Evolutionary conservation across 2,797 vertebrate species (phyloP).

Genomic region (Leucoraja ocellata): DNA sequence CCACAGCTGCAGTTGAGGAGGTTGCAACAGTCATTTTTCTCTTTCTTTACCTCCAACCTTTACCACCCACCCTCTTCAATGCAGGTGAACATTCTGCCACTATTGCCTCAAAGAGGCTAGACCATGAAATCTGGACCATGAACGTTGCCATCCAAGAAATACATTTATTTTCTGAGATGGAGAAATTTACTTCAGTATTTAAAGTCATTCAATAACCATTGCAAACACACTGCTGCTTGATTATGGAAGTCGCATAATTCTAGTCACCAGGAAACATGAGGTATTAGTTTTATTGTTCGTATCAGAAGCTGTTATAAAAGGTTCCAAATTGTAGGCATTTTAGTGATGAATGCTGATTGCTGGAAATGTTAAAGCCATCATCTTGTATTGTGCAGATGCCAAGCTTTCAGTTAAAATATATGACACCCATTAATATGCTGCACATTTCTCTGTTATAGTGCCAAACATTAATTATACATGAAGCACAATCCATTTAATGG

Average conservation of each 20-base stretch:
- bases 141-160: no score
- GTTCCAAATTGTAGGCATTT: not conserved
- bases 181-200: not conserved
- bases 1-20: not conserved
- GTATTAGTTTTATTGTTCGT: not conserved
- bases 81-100: not conserved
- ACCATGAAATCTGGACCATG: not conserved
- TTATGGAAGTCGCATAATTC: not conserved
- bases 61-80: not conserved
- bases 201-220: not conserved
- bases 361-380: not conserved
- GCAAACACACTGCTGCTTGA: not conserved
- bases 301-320: not conserved
- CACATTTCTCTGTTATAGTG: not conserved
- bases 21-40: not conserved
- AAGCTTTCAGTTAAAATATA: not conserved
- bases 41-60: not conserved
- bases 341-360: not conserved
- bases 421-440: not conserved
- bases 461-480: not conserved
- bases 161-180: not conserved
- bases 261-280: not conserved
- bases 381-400: not conserved
- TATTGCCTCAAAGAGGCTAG: not conserved
- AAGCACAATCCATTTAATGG: not conserved